These are phyloP conservation scores for Antechinus flavipes DNA, from an alignment of 2,113 vertebrate genomes.

Conservation along the genomic window DNA sequence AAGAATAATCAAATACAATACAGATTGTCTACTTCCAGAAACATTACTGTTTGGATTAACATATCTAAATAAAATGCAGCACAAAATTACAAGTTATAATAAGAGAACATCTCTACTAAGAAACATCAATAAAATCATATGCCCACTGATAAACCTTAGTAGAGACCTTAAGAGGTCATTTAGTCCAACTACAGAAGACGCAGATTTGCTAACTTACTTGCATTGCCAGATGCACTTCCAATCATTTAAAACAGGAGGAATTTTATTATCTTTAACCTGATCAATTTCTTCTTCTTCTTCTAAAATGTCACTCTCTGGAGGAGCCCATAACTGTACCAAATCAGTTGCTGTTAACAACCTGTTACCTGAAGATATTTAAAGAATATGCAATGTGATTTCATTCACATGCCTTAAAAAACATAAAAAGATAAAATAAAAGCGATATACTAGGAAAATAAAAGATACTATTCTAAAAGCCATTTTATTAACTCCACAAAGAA, in stretches of 20 bases:
- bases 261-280: conserved; percentile 88
- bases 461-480: not conserved
- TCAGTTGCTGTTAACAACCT: conserved; percentile 97
- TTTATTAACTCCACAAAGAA: not conserved
- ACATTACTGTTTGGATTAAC: not conserved
- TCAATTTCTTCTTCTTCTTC: conserved; percentile 93
- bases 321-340: conserved; percentile 95
- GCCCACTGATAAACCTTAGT: not conserved
- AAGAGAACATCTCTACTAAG: conserved; percentile 42
- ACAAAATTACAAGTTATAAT: conserved; percentile 34
- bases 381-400: conserved; percentile 48
- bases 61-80: conserved; percentile 21
- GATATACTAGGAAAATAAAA: not conserved
- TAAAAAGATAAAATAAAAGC: too few species aligned
- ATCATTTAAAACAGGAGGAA: conserved; percentile 92
- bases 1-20: conserved; percentile 34
- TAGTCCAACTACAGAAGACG: not conserved
- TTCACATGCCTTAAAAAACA: not conserved
- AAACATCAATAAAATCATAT: conserved; percentile 31
- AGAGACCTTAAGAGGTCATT: not conserved
- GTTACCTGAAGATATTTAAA: conserved; percentile 88
- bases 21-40: conserved; percentile 34
- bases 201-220: conserved; percentile 88
- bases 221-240: conserved; percentile 99
- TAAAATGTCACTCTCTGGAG: conserved; percentile 89